Evolutionary conservation across 2,797 vertebrate genomes (phyloP), one percentile per base, ranked within the genome.

Genomic region (Eptatretus atami): DNA sequence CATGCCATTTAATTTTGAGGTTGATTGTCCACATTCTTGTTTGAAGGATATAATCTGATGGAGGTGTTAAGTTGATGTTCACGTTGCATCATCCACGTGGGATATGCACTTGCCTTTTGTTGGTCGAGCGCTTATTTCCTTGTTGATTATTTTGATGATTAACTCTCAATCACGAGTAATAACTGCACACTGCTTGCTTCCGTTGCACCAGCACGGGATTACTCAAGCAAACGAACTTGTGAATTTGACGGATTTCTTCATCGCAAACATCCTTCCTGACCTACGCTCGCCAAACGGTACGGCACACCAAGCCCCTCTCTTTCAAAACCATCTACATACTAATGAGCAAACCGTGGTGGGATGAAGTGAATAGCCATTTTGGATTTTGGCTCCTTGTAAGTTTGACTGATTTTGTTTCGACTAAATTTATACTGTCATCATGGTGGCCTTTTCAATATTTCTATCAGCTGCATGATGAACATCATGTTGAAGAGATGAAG

Each of bases 191-290:
- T 65, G n/a, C 60, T n/a, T 31, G 65, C 74, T 68, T 63, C 63
- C 53, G 15, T 15, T 63, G 68, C 74, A 69, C 66, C 67, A 98
- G 90, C 90, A 95, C 74, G 92, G 90, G 67, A 98, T 98, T 74
- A 98, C 92, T 53, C 88, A 98, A 78, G 88, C 92, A 65, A 98
- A 96, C 68, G 88, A 98, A 75, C 74, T 98, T 65, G 92, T 98
- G 69, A 94, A 98, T 72, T 72, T 98, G 66, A 84, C 76, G 1
- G 90, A 98, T 67, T 98, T 98, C 76, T 94, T 95, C 69, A 79
- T 86, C 67, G 95, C 82, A 75, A 86, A 96, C 69, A 98, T 96
- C 75, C 79, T 87, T 3, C 74, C 84, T 53, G 90, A 96, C 69
- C 73, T 98, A 68, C 88, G 92, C 70, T 93, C 88, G 65, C 69